phyloP scores from a whole-genome alignment of 2,797 vertebrate genomes.

The Morelia viridis region DNA sequence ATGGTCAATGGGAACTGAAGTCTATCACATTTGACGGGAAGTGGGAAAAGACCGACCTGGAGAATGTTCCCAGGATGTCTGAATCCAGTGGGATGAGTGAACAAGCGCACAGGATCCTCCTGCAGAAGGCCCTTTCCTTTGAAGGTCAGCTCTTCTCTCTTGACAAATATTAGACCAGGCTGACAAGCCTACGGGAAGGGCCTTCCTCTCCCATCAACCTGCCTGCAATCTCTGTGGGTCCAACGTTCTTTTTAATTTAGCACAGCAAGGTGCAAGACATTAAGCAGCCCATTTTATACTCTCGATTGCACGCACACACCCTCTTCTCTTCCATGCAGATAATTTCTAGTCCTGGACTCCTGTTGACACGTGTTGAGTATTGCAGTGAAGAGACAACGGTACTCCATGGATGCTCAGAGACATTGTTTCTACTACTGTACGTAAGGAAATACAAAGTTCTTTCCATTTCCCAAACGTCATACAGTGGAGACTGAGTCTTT shows the following conservation, averaged over 20 bases:
- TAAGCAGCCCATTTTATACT: not conserved
- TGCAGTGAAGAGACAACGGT: no score
- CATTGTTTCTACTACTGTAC: no score
- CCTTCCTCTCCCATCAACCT: not conserved
- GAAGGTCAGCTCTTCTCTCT: not conserved
- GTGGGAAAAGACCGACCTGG: not conserved
- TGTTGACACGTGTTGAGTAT: not conserved
- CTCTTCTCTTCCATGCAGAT: not conserved
- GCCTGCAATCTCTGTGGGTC: not conserved
- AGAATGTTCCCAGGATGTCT: not conserved
- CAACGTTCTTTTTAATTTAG: not conserved
- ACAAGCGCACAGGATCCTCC: not conserved
- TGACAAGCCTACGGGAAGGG: not conserved
- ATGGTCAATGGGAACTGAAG: not conserved
- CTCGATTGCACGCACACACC: not conserved
- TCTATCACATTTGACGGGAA: not conserved
- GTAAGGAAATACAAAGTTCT: no score
- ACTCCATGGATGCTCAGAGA: no score
- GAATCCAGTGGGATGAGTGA: not conserved
- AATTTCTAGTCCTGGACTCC: not conserved
- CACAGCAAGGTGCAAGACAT: not conserved
- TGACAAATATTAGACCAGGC: not conserved
- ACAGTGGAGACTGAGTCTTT: no score
- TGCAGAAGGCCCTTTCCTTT: not conserved
- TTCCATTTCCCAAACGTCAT: no score